Base-by-base conservation (phyloP, 2,888 invertebrate genomes). In the Bedellia somnulentella region DNA sequence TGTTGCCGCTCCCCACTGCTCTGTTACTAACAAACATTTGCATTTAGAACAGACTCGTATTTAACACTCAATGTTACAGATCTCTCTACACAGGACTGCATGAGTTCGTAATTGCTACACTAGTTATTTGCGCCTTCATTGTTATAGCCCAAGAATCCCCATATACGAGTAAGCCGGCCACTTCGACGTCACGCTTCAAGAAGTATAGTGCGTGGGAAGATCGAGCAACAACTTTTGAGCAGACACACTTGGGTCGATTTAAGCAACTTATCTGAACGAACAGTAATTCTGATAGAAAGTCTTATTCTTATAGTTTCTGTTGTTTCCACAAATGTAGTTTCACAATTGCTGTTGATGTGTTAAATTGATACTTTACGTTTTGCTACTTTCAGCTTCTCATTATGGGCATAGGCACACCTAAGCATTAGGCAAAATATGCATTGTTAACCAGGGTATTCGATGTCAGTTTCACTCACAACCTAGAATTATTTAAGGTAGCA, bases 241-340 rank as follows among this genome's bases (percentile, higher is more conserved):
- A 68, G 61, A 67, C 62, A 67, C 59, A 59, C 68, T 73, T 62
- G 51, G 49, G 58, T 70, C 70, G 66, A 71, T 57, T 70, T 73
- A 66, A 71, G 68, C 64, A 67, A 70, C 63, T 61, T 58, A 52
- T 29, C 16, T 12, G 15, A 18, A 25, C 13, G 15, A 25, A n/a
- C n/a, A n/a, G n/a, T n/a, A n/a, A n/a, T n/a, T n/a, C n/a, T n/a
- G n/a, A n/a, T n/a, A n/a, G n/a, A n/a, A n/a, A n/a, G n/a, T n/a
- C n/a, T n/a, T n/a, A n/a, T n/a, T n/a, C n/a, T n/a, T n/a, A n/a
- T n/a, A n/a, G n/a, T n/a, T n/a, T n/a, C n/a, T n/a, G n/a, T n/a
- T n/a, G n/a, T n/a, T n/a, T n/a, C n/a, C n/a, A n/a, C n/a, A n/a
- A n/a, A n/a, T n/a, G n/a, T n/a, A n/a, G n/a, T n/a, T n/a, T n/a